Base-by-base conservation (phyloP, 2,888 invertebrate genomes). In the Drosophila histrio region DNA sequence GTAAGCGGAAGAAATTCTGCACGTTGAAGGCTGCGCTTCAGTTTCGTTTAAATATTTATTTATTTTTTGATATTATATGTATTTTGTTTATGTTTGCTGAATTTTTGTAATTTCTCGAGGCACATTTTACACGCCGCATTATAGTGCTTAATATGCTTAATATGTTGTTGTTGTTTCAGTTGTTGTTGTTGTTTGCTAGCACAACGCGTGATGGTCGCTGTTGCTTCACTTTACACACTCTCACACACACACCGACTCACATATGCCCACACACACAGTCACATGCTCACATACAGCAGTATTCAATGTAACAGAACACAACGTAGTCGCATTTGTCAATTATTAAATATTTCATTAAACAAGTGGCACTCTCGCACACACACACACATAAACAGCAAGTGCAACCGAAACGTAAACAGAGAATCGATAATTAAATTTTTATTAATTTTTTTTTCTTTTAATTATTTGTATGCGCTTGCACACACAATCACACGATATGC, bases 21-120 rank as follows among this genome's bases (percentile, higher is more conserved):
- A 44, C 39, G 56, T 58, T 52, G 67, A 76, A 76, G 79, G 66
- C 66, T 67, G 64, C 43, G n/a, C 30, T 34, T 22, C 11, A 26
- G 19, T 15, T 75, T 82, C 4, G 15, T n/a, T 38, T 43, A 22
- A 13, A 24, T 34, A 41, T 22, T 32, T 38, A 19, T 41, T 17
- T 21, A 28, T 36, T 36, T 19, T 63, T 49, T 58, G 38, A 54
- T 43, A 47, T 49, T 44, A 44, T 36, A 44, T 39, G 15, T 13
- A 53, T 66, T 75, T 75, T 82, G 87, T 80, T 74, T 62, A 81
- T 81, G 70, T 81, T 82, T 85, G 79, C 85, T 72, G 64, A 68
- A 72, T 68, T 67, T 64, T 72, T 75, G 76, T 85, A 76, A 87
- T 74, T 71, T 78, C 72, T 80, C 61, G 44, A 69, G 78, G 65